Conservation (phyloP, 2,113 vertebrate genomes). For the Crotophaga sulcirostris region DNA sequence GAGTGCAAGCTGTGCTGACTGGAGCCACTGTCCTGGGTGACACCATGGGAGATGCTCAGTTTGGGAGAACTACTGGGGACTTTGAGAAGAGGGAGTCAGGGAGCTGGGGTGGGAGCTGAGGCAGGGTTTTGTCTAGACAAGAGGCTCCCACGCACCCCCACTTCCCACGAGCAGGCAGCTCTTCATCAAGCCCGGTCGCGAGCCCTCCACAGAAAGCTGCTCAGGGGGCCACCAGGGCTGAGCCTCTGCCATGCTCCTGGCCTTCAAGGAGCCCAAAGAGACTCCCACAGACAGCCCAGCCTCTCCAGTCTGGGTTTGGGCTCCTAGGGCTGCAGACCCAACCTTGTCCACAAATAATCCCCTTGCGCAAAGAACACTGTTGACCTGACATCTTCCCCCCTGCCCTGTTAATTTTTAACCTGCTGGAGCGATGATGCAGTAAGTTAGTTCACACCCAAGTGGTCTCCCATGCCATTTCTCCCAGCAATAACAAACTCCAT, state of each 20-base stretch:
- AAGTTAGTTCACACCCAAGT: accelerated
- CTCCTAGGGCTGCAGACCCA: neutral
- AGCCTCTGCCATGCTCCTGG: neutral
- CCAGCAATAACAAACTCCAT: accelerated
- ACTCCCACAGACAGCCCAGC: neutral
- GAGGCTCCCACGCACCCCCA: neutral
- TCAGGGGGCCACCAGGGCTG: too few species aligned
- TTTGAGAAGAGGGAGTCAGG: neutral
- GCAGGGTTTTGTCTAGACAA: neutral
- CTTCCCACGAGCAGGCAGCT: neutral
- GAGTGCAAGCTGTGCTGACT: neutral
- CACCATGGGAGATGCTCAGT: accelerated
- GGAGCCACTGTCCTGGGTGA: neutral
- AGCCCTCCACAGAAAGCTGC: neutral
- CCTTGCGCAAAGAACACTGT: accelerated
- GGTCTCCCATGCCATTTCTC: neutral
- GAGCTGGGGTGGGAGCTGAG: too few species aligned
- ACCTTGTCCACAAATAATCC: neutral
- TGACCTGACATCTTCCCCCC: neutral
- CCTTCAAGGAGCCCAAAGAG: neutral
- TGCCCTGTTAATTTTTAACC: neutral
- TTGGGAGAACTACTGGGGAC: neutral
- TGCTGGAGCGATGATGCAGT: accelerated
- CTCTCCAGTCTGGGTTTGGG: neutral
- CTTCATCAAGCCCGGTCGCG: accelerated